Evolutionary conservation across 2,113 vertebrate genomes (phyloP), one percentile per base, ranked within the genome.

Genomic region (Melanerpes aurifrons): DNA sequence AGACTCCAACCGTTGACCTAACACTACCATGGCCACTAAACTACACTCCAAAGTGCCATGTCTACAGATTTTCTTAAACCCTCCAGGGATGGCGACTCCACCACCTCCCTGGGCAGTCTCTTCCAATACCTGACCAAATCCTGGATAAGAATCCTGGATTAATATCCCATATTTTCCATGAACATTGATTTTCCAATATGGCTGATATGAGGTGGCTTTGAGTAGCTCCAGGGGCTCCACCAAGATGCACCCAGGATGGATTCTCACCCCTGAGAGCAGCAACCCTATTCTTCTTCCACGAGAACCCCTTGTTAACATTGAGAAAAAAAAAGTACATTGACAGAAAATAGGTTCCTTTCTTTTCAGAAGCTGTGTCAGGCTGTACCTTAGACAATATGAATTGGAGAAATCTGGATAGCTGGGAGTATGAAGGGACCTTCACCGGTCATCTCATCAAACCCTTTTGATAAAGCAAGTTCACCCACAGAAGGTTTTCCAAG

Each of bases 141-240:
- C 50, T 53, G 50, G 50, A 25, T 53, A 11, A 24, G 50, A 53
- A 53, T 50, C 50, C 22, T 53, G 22, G 6, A 31, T 67, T 54
- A 4, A 2, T 37, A 2, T 8, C 8, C 29, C 4, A 22, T 15
- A 19, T 47, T 84, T 80, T 18, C 32, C 2, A 0, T 21, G 15
- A 40, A 17, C 69, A 57, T 48, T 40, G 54, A 37, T 75, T 91
- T 87, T 64, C 15, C 35, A 21, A 1, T 4, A 1, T 5, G 4
- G 16, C 37, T 57, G 76, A 5, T 10, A 3, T 1, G 5, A 50
- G 8, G 35, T 63, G 45, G 37, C 20, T 72, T 47, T 50, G 54
- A 64, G 43, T 24, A 43, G 32, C 82, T 45, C 56, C 26, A 40
- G 68, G 26, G 28, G 17, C 57, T 82, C 57, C 32, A 20, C 20